Evolutionary conservation across 2,888 invertebrate species (phyloP).

Genomic region (Oscheius sp.): DNA sequence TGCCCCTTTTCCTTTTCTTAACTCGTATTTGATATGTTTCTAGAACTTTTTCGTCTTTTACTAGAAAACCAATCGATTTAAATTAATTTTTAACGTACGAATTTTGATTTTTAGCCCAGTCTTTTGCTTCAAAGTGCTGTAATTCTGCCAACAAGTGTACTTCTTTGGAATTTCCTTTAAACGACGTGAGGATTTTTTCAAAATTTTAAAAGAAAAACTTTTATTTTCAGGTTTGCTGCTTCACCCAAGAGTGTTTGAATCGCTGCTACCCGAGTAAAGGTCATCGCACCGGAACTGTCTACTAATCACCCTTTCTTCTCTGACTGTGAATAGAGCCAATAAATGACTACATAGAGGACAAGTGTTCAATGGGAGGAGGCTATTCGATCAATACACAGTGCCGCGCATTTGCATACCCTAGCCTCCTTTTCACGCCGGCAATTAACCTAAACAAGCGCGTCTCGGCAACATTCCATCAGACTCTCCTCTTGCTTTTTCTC

Average conservation of each 20-base stretch:
- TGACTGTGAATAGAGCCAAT: too few species aligned
- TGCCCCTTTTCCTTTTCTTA: too few species aligned
- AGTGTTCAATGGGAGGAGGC: not conserved
- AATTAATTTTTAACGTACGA: too few species aligned
- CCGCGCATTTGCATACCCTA: slow-evolving; percentile 26
- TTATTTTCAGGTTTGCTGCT: slow-evolving; percentile 54
- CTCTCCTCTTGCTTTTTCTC: too few species aligned
- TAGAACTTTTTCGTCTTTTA: too few species aligned
- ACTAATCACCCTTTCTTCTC: slow-evolving; percentile 30
- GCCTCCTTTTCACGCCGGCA: not conserved
- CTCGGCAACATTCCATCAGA: too few species aligned
- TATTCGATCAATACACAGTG: slow-evolving; percentile 6
- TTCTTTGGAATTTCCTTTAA: slow-evolving; percentile 29
- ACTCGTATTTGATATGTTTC: too few species aligned
- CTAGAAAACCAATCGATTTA: too few species aligned
- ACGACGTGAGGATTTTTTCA: slow-evolving; percentile 27
- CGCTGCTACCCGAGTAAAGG: slow-evolving; percentile 65
- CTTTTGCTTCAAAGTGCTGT: slow-evolving; percentile 22
- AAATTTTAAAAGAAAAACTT: too few species aligned
- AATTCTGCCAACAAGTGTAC: slow-evolving; percentile 27
- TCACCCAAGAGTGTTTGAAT: slow-evolving; percentile 59
- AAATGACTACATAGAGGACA: not conserved
- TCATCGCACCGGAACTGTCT: slow-evolving; percentile 60
- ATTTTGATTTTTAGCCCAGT: not conserved
- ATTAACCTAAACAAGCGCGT: too few species aligned